phyloP scores from a whole-genome alignment of 2,113 vertebrate species.

The Cairina moschata region DNA sequence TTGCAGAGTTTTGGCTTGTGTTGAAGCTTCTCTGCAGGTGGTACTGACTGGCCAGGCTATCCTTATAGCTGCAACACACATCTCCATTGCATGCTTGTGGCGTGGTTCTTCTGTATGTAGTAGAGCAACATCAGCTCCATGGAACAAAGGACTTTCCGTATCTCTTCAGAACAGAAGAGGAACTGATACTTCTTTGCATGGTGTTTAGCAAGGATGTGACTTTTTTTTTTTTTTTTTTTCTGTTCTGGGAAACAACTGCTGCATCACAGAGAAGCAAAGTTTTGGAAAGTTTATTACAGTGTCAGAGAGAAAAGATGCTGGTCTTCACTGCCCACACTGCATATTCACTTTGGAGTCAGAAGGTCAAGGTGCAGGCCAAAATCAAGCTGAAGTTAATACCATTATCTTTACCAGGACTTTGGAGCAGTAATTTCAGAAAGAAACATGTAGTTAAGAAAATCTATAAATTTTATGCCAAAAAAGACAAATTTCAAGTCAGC shows the following conservation, averaged over 20 bases:
- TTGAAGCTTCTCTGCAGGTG: background rate
- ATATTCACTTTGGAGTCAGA: background rate
- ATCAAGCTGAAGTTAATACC: background rate
- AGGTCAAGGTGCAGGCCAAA: background rate
- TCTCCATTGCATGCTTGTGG: fast-evolving
- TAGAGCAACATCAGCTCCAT: background rate
- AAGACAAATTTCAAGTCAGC: background rate
- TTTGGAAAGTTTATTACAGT: background rate
- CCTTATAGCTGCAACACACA: fast-evolving
- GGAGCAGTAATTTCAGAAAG: background rate
- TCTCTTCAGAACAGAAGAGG: background rate
- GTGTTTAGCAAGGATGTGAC: background rate
- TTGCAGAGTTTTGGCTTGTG: background rate
- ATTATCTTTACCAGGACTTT: background rate
- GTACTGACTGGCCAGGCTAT: background rate
- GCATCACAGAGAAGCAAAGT: background rate
- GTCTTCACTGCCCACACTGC: background rate
- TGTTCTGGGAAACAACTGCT: background rate
- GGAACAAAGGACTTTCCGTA: background rate
- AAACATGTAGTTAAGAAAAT: background rate
- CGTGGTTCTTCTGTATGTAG: background rate
- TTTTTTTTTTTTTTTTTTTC: background rate
- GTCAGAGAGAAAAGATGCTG: background rate
- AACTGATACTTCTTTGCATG: background rate
- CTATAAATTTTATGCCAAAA: background rate